Conservation (phyloP, 2,797 vertebrate species). For the Tenualosa thibaudeaui region DNA sequence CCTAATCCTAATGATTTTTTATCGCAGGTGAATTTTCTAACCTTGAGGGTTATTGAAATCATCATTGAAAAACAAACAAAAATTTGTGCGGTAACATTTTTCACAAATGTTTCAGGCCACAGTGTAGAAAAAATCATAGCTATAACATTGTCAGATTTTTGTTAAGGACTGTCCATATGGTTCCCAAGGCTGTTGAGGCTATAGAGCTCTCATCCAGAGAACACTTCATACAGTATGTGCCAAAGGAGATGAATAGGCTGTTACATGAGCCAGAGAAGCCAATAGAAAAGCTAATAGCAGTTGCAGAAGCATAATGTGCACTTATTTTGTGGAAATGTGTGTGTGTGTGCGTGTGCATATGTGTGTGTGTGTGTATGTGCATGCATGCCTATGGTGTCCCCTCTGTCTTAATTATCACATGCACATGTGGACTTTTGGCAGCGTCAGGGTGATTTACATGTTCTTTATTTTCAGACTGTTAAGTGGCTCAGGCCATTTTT, state of each 20-base stretch:
- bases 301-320: too few relatives aligned
- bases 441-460: neutral
- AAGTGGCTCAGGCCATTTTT: neutral
- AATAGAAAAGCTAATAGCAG: neutral
- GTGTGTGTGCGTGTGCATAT: neutral
- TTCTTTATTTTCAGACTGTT: neutral
- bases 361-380: neutral
- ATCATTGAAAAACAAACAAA: too few relatives aligned
- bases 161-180: neutral
- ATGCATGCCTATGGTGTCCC: neutral
- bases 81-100: too few relatives aligned
- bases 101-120: too few relatives aligned
- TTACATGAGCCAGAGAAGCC: neutral
- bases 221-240: too few relatives aligned
- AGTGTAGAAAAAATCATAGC: neutral
- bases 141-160: neutral
- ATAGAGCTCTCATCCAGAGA: neutral
- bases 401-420: constrained; percentile 10
- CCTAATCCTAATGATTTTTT: too few relatives aligned
- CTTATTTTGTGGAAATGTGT: neutral
- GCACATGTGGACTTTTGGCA: neutral
- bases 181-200: neutral
- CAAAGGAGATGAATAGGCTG: neutral
- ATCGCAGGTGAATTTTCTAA: neutral
- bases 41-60: neutral